phyloP scores from a whole-genome alignment of 2,797 vertebrate genomes.

The Gouania willdenowi region DNA sequence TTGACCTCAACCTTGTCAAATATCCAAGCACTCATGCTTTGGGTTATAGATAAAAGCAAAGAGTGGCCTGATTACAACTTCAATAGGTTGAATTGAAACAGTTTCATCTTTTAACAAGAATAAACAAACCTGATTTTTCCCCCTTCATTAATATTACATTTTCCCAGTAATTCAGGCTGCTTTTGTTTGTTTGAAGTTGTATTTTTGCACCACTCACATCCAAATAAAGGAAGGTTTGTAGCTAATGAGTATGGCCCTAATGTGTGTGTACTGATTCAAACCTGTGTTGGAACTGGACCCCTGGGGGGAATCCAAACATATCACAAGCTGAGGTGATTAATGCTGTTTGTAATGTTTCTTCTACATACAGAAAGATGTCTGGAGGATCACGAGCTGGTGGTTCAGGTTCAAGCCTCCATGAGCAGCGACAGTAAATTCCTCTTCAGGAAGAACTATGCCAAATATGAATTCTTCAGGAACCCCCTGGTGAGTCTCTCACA shows the following conservation, averaged over 20 bases:
- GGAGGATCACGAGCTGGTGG: slow-evolving; percentile 94
- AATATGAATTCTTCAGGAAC: slow-evolving; percentile 98
- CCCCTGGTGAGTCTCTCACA: slow-evolving; percentile 80
- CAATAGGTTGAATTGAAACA: too few species aligned
- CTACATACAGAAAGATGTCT: slow-evolving; percentile 74
- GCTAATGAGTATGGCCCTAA: too few species aligned
- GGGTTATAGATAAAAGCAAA: too few species aligned
- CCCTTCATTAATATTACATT: too few species aligned
- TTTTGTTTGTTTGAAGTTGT: background rate
- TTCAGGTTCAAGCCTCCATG: slow-evolving; percentile 90
- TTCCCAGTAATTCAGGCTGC: too few species aligned
- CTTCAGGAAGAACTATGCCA: slow-evolving; percentile 98
- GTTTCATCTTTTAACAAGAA: too few species aligned
- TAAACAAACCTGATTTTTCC: too few species aligned
- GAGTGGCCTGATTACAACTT: too few species aligned
- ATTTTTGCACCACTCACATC: background rate
- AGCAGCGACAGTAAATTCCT: slow-evolving; percentile 90
- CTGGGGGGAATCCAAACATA: too few species aligned
- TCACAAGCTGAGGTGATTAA: slow-evolving; percentile 2
- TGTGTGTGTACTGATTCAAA: too few species aligned
- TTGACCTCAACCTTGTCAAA: too few species aligned
- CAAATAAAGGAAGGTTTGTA: background rate
- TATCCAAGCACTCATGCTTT: too few species aligned
- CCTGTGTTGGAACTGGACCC: background rate
- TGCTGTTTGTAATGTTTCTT: slow-evolving; percentile 10